Percentiles rank a stretch among this genome's conserved stretches.
Evolutionary conservation across 2,113 vertebrate genomes (phyloP).

Genomic region (Cyanoderma ruficeps): DNA sequence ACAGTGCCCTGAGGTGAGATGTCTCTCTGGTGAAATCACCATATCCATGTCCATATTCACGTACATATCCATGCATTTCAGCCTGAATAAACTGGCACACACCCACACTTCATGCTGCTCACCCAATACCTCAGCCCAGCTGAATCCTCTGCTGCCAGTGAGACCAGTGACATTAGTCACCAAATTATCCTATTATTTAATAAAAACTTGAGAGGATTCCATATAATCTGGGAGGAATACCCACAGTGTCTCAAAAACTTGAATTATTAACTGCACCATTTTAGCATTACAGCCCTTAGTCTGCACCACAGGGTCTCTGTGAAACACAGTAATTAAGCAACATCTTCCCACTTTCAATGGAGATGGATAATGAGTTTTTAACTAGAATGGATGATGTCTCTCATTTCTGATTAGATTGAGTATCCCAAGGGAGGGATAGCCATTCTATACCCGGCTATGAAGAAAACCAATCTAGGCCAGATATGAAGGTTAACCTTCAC

Average conservation of each 20-base stretch:
- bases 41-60: neutral
- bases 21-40: neutral
- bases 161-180: neutral
- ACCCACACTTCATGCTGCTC: neutral
- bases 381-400: neutral
- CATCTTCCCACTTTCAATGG: neutral
- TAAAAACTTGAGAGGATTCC: neutral
- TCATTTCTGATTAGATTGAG: neutral
- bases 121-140: neutral
- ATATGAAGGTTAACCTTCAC: neutral
- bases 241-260: neutral
- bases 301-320: neutral
- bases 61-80: neutral
- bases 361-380: neutral
- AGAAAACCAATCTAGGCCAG: neutral
- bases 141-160: neutral
- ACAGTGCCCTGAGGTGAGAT: neutral
- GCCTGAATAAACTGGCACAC: neutral
- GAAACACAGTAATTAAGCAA: neutral
- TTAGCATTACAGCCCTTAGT: neutral
- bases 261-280: neutral
- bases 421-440: neutral
- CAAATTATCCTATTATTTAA: neutral
- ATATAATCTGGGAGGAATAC: neutral
- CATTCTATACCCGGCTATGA: neutral